phyloP scores from a whole-genome alignment of 2,797 vertebrate genomes.

The Phoxinus dragarum region DNA sequence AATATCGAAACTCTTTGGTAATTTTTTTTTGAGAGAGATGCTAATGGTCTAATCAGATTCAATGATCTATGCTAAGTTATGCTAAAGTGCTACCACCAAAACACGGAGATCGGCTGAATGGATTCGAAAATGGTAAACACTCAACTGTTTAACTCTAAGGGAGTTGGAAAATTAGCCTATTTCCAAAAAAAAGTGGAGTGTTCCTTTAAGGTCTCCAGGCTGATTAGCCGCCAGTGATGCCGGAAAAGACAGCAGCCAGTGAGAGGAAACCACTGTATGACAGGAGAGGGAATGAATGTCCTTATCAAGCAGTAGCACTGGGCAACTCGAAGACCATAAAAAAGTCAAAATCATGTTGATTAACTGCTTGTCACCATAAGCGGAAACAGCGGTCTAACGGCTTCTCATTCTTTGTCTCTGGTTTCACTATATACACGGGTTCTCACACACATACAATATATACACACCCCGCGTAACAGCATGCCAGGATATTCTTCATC shows the following conservation, averaged over 20 bases:
- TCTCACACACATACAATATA: not conserved
- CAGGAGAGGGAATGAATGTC: not conserved
- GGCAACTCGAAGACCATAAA: conserved; percentile 10
- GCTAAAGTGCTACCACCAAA: too few species aligned
- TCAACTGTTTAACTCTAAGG: too few species aligned
- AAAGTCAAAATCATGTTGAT: not conserved
- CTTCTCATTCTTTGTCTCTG: not conserved
- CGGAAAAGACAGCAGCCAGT: not conserved
- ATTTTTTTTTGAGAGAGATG: too few species aligned
- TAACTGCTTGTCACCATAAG: not conserved
- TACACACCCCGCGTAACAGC: not conserved
- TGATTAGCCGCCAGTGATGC: not conserved
- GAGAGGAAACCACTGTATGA: not conserved
- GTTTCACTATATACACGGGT: not conserved
- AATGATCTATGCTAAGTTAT: too few species aligned
- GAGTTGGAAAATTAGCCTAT: too few species aligned
- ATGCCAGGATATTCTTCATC: too few species aligned
- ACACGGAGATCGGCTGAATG: too few species aligned
- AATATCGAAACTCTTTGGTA: too few species aligned
- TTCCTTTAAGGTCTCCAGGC: not conserved
- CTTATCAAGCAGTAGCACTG: conserved; percentile 14
- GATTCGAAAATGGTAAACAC: too few species aligned
- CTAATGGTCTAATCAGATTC: too few species aligned
- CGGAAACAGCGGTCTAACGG: not conserved
- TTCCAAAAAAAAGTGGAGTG: too few species aligned